Conservation (phyloP, 2,888 invertebrate species). For the Platycheirus rosarum region DNA sequence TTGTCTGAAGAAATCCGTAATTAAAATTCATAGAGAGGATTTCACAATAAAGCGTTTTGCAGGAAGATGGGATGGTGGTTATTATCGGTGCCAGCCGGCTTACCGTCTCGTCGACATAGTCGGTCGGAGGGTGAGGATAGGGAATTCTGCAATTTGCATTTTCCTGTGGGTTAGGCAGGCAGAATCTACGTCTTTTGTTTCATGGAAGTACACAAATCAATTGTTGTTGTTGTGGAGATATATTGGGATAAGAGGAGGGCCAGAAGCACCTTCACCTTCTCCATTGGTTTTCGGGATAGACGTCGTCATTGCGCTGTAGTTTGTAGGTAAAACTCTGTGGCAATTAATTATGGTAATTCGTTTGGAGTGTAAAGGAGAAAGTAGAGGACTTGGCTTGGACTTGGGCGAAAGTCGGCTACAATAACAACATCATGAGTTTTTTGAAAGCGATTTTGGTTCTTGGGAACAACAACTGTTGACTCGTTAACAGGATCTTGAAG, state of each 20-base stretch:
- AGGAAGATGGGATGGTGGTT: slow-evolving; percentile 2
- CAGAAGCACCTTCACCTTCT: slow-evolving; percentile 11
- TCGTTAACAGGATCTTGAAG: slow-evolving; percentile 39
- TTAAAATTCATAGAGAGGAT: slow-evolving; percentile 68
- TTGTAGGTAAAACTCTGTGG: slow-evolving; percentile 40
- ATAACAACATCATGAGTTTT: slow-evolving; percentile 5
- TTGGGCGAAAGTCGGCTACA: slow-evolving; percentile 22
- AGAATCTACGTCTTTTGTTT: slow-evolving; percentile 41
- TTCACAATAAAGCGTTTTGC: slow-evolving; percentile 24
- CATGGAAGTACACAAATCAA: slow-evolving; percentile 64
- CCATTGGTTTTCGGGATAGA: neutral
- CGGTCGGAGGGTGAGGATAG: no score
- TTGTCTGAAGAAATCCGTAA: slow-evolving; percentile 70
- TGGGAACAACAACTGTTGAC: slow-evolving; percentile 19
- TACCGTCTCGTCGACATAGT: neutral
- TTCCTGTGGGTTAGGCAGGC: slow-evolving; percentile 15
- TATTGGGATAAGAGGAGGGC: neutral
- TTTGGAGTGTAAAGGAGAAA: slow-evolving; percentile 53
- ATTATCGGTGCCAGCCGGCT: slow-evolving; percentile 40
- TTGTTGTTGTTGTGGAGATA: slow-evolving; percentile 67
- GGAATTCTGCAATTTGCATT: slow-evolving; percentile 44
- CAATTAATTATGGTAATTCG: slow-evolving; percentile 68
- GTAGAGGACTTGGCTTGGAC: slow-evolving; percentile 33
- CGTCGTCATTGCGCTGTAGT: slow-evolving; percentile 13
- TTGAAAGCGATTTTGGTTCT: slow-evolving; percentile 31